Evolutionary conservation across 1,140 invertebrate species (phyloP).

Genomic region (Hylaeus volcanicus): DNA sequence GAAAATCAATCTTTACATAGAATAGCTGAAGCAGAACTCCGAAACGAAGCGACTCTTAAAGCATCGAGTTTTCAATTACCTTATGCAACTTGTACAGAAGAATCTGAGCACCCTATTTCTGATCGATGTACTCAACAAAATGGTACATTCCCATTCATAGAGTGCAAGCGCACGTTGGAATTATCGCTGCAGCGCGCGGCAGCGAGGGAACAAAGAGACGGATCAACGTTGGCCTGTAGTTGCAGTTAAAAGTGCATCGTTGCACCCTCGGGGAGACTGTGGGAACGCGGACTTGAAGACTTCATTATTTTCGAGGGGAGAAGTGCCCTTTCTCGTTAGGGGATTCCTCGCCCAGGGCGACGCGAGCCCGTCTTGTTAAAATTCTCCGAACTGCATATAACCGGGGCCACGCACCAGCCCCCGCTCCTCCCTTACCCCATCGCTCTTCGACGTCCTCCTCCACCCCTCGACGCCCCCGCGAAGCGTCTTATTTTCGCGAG

Average conservation of each 20-base stretch:
- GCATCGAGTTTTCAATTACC: too few species aligned
- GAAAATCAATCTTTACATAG: too few species aligned
- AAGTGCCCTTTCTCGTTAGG: slow-evolving; percentile 70
- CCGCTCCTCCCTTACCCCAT: background rate
- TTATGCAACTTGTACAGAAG: too few species aligned
- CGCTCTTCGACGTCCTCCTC: background rate
- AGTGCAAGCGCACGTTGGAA: too few species aligned
- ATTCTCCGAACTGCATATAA: slow-evolving; percentile 70
- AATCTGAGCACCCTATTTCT: too few species aligned
- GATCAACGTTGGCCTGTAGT: slow-evolving; percentile 39
- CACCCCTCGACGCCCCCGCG: background rate
- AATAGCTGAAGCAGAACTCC: too few species aligned
- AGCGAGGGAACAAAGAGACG: slow-evolving; percentile 1
- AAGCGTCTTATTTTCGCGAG: slow-evolving; percentile 10
- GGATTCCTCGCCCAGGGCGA: slow-evolving; percentile 70
- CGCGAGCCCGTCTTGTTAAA: slow-evolving; percentile 71
- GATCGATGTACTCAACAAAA: too few species aligned
- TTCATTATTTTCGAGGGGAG: slow-evolving; percentile 72
- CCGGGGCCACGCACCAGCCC: slow-evolving; percentile 25
- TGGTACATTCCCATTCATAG: too few species aligned
- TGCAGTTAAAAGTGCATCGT: slow-evolving; percentile 51
- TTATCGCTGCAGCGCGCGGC: too few species aligned
- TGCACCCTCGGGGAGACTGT: slow-evolving; percentile 56
- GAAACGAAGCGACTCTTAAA: too few species aligned
- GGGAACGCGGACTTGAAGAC: slow-evolving; percentile 66